phyloP scores from a whole-genome alignment of 2,113 vertebrate genomes.

The Rhinolophus ferrumequinum region DNA sequence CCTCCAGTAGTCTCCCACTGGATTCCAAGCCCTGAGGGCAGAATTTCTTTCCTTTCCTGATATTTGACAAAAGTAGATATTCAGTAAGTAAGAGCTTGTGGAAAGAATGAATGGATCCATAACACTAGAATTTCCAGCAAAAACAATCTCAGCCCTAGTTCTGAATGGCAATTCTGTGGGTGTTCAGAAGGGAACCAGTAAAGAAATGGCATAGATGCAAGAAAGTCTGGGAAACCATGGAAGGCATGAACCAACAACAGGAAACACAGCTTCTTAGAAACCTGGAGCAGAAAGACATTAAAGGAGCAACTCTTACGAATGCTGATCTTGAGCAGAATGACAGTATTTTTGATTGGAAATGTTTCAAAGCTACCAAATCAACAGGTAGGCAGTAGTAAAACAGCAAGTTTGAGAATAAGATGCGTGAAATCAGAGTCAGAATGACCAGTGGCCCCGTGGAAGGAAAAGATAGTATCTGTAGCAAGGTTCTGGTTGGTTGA shows the following conservation, averaged over 20 bases:
- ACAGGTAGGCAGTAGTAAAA: background rate
- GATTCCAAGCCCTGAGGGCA: background rate
- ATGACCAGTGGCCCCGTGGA: background rate
- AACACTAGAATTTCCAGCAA: background rate
- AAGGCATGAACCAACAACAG: background rate
- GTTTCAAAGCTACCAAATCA: conserved; percentile 36
- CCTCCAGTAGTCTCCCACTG: background rate
- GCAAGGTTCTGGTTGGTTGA: conserved; percentile 34
- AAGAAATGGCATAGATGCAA: background rate
- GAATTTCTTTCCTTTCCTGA: background rate
- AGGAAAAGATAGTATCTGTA: background rate
- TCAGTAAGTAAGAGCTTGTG: background rate
- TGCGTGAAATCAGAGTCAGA: background rate
- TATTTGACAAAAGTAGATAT: background rate
- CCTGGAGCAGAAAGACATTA: background rate
- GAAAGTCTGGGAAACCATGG: background rate
- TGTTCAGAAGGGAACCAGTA: background rate
- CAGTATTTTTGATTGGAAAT: background rate
- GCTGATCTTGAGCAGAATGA: background rate
- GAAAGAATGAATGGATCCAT: conserved; percentile 19
- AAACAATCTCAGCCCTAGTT: background rate
- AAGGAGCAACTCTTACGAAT: background rate
- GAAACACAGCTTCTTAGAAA: conserved; percentile 26
- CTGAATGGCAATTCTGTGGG: conserved; percentile 25
- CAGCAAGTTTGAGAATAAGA: background rate